A percentile compares a stretch with the other conserved stretches of the same genome.
Conservation (phyloP, 2,888 invertebrate species). For the Alloplasta piceator region DNA sequence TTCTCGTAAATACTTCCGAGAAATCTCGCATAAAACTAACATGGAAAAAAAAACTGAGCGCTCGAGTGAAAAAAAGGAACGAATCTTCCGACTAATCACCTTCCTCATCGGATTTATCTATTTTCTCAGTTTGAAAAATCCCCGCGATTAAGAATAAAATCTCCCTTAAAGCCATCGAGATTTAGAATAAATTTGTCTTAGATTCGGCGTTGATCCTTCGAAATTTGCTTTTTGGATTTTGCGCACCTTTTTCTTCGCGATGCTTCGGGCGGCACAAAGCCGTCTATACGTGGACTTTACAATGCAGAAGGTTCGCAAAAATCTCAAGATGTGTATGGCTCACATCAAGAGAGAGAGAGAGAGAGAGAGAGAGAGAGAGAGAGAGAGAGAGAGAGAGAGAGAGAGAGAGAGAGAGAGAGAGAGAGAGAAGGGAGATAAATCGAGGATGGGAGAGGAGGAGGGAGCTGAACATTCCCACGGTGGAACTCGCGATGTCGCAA, state of each 20-base stretch:
- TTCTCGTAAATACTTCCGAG: slow-evolving; percentile 9
- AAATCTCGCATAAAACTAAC: slow-evolving; percentile 2
- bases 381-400: slow-evolving; percentile 41
- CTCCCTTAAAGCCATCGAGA: no score
- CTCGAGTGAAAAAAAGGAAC: no score
- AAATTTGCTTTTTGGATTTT: no score
- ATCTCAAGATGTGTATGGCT: slow-evolving; percentile 17
- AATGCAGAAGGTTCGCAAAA: not conserved
- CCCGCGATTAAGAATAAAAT: no score
- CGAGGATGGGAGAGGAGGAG: slow-evolving; percentile 41
- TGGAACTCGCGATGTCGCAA: slow-evolving; percentile 72
- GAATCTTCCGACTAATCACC: no score
- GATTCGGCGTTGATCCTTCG: no score
- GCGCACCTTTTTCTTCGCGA: slow-evolving; percentile 5
- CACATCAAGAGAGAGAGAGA: slow-evolving; percentile 54
- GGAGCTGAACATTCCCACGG: slow-evolving; percentile 72
- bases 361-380: slow-evolving; percentile 8
- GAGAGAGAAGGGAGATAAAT: slow-evolving; percentile 14
- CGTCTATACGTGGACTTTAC: slow-evolving; percentile 33
- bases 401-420: slow-evolving; percentile 48
- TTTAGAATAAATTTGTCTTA: no score
- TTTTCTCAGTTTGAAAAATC: no score
- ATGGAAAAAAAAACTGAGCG: no score
- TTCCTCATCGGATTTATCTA: no score
- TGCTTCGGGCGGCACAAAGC: slow-evolving; percentile 34